Base-by-base conservation (phyloP, 2,888 invertebrate genomes). In the Andrena camellia region DNA sequence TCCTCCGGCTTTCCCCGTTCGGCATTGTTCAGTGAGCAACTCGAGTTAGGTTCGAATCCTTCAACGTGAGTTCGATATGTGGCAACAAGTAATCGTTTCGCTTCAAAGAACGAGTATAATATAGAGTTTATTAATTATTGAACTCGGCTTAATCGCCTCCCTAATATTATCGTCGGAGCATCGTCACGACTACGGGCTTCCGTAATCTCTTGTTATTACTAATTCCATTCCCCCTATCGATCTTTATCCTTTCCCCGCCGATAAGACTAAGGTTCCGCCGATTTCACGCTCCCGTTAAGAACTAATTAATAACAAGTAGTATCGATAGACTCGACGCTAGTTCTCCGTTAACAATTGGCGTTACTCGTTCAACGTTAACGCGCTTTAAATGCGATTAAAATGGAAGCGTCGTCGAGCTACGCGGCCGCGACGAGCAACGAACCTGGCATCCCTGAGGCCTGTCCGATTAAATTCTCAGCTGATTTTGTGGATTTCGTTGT, bases 61-160 rank as follows among this genome's bases (percentile, higher is more conserved):
- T 75, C 48, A 72, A 83, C 72, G 52, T 83, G 69, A 86, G 73
- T 83, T 83, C 88, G 88, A 88, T 87, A 86, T 87, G 86, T 88
- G 83, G 76, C 77, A 87, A 86, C 83, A 81, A 78, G 81, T 88
- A 88, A 81, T 68, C 71, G 72, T 86, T 75, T 84, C 66, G 68
- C 68, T 69, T 54, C 31, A 60, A 42, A 75, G 70, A 78, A 88
- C 83, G 66, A 86, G 52, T 87, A 88, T 77, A 84, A 78, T 72
- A 63, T 82, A 69, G 42, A 42, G 60, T 76, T 71, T 67, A 64
- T 78, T 76, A 85, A 74, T 78, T 75, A 88, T 75, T 72, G 57
- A 81, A 70, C 68, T 42, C 42, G 57, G 70, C 50, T 72, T 68
- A 42, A 71, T 62, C 7, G 64, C 72, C 66, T 84, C 60, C 74